Base-by-base conservation (phyloP, 1,140 invertebrate genomes). In the Diprion similis region DNA sequence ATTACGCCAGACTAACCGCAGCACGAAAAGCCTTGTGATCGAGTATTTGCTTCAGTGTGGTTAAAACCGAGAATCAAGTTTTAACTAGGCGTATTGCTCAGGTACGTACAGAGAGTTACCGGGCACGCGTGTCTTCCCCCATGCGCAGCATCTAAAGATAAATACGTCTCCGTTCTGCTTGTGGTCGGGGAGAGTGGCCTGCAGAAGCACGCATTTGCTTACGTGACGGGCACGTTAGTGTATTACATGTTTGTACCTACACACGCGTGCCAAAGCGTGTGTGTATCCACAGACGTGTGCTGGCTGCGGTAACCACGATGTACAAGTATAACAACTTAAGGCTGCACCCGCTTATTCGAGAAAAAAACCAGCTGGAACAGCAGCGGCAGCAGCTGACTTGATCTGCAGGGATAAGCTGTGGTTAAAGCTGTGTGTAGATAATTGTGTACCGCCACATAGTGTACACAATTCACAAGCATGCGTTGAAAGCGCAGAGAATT, bases 241-340 rank as follows among this genome's bases (percentile, higher is more conserved):
- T 59, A 59, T 59, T 59, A 59, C 51, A 59, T 59, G n/a, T 59
- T 9, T 59, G 51, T 59, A 37, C 2, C 24, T 6, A 59, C 8
- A 59, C n/a, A 8, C n/a, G 51, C 51, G n/a, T 37, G 24, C 24
- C 24, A 37, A 37, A 59, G 51, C n/a, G 51, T 0, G 51, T 17
- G n/a, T 59, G 51, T 59, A 59, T 17, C n/a, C n/a, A n/a, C n/a
- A n/a, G n/a, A n/a, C n/a, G 24, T 6, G 24, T 37, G 24, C 24
- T 37, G 24, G 24, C 2, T 37, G 24, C 6, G 24, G 24, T 59
- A 59, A 59, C 51, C 51, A 17, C 51, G n/a, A 59, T 15, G 51
- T 59, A 59, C 51, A 59, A 59, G 51, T 59, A 59, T 59, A 59
- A 59, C 51, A 59, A 59, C 51, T 59, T 59, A 59, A 17, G 51